Evolutionary conservation across 2,797 vertebrate genomes (phyloP).

Genomic region (Enteromius anoplus): DNA sequence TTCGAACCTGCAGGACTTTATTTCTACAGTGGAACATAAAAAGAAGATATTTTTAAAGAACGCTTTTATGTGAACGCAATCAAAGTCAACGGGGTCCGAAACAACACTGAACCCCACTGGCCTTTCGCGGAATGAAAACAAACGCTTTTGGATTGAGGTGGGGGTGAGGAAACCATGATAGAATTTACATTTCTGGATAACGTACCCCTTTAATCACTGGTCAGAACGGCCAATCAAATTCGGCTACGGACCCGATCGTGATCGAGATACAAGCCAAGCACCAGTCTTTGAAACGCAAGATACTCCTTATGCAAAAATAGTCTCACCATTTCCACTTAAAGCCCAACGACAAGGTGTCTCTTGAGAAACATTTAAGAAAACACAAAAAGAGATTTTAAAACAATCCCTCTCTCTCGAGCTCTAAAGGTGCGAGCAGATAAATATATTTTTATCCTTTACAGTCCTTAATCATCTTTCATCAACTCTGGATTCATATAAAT

Average conservation of each 20-base stretch:
- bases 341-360: constrained; percentile 41
- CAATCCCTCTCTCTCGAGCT: constrained; percentile 74
- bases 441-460: constrained; percentile 71
- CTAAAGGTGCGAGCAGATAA: constrained; percentile 72
- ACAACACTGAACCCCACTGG: constrained; percentile 3
- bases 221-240: constrained; percentile 37
- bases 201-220: constrained; percentile 21
- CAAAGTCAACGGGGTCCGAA: neutral
- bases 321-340: constrained; percentile 45
- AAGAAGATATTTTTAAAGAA: neutral
- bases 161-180: neutral
- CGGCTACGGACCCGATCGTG: neutral
- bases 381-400: constrained; percentile 74
- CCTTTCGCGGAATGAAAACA: neutral
- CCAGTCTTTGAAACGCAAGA: constrained; percentile 58
- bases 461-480: constrained; percentile 52
- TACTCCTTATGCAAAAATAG: constrained; percentile 63
- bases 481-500: constrained; percentile 62
- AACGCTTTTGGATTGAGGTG: neutral
- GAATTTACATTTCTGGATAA: neutral
- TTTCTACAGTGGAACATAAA: neutral
- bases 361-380: constrained; percentile 36
- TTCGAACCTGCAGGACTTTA: neutral
- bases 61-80: neutral
- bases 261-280: constrained; percentile 49